phyloP scores from a whole-genome alignment of 2,797 vertebrate species.

The Melanogrammus aeglefinus region DNA sequence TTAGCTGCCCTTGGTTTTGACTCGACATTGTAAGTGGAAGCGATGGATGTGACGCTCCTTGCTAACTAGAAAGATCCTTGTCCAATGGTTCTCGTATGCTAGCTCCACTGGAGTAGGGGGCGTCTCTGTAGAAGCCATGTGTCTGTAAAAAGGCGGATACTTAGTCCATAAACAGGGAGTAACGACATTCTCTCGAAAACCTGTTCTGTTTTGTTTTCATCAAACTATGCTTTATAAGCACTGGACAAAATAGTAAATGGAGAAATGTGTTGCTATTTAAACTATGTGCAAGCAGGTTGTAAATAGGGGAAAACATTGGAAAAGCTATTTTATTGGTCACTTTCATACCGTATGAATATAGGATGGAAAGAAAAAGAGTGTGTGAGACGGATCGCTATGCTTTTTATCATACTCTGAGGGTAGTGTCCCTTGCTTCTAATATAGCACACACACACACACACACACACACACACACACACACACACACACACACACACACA shows the following conservation, averaged over 20 bases:
- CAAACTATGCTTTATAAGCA: not conserved
- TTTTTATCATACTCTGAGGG: conserved; percentile 28
- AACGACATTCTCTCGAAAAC: not conserved
- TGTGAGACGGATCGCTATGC: conserved; percentile 35
- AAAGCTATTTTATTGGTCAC: not conserved
- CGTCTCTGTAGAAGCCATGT: not conserved
- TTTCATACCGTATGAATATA: not conserved
- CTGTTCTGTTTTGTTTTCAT: not conserved
- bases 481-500: conserved; percentile 30
- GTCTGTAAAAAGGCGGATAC: not conserved
- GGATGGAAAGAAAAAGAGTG: not conserved
- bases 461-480: conserved; percentile 5
- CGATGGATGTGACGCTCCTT: not conserved
- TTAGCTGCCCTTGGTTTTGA: not conserved
- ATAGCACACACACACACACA: not conserved
- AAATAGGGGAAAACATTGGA: not conserved
- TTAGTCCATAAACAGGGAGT: not conserved
- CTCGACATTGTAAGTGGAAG: not conserved
- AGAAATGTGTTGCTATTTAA: not conserved
- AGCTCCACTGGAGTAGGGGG: not conserved
- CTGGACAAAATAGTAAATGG: not conserved
- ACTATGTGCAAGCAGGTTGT: not conserved
- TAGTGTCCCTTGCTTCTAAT: conserved; percentile 17
- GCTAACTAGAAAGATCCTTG: not conserved
- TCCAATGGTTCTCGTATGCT: conserved; percentile 5